phyloP scores from a whole-genome alignment of 1,140 invertebrate genomes.

The Heliconius hewitsoni region DNA sequence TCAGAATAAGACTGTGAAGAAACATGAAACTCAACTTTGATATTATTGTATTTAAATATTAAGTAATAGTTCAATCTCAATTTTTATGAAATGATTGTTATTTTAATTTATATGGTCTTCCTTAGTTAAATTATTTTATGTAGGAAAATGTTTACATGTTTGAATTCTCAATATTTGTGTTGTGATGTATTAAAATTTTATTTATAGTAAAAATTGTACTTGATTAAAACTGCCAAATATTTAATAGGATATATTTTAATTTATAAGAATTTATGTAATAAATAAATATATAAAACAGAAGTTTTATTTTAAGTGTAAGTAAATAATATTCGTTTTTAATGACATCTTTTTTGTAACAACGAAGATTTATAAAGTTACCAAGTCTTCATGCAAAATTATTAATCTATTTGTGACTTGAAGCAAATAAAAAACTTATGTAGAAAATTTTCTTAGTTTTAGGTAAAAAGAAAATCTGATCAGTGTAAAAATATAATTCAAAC shows the following conservation, averaged over 20 bases:
- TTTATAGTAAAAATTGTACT: slow-evolving; percentile 20
- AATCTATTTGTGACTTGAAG: background rate
- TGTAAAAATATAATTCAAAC: slow-evolving; percentile 68
- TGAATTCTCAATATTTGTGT: slow-evolving; percentile 32
- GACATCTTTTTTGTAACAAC: background rate
- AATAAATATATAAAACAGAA: slow-evolving; percentile 15
- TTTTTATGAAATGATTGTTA: slow-evolving; percentile 26
- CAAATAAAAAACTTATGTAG: background rate
- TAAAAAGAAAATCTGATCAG: slow-evolving; percentile 25
- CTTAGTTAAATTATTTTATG: slow-evolving; percentile 36
- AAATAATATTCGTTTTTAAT: no score
- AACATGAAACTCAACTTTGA: slow-evolving; percentile 22
- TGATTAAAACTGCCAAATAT: slow-evolving; percentile 39
- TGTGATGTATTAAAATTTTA: slow-evolving; percentile 37
- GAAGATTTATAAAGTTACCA: background rate
- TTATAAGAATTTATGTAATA: slow-evolving; percentile 20
- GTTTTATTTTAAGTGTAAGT: background rate
- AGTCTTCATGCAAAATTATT: no score
- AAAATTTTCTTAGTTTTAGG: background rate
- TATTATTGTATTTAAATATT: slow-evolving; percentile 27
- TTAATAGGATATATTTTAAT: slow-evolving; percentile 27
- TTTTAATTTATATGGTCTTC: slow-evolving; percentile 22
- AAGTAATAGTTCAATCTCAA: slow-evolving; percentile 45
- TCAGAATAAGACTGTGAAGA: slow-evolving; percentile 83
- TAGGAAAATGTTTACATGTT: slow-evolving; percentile 37